Percentiles rank a stretch among this genome's conserved stretches.
Evolutionary conservation across 53 echinoderm and acorn worm genomes (phyloP).

Genomic region (Zoroaster sp.): DNA sequence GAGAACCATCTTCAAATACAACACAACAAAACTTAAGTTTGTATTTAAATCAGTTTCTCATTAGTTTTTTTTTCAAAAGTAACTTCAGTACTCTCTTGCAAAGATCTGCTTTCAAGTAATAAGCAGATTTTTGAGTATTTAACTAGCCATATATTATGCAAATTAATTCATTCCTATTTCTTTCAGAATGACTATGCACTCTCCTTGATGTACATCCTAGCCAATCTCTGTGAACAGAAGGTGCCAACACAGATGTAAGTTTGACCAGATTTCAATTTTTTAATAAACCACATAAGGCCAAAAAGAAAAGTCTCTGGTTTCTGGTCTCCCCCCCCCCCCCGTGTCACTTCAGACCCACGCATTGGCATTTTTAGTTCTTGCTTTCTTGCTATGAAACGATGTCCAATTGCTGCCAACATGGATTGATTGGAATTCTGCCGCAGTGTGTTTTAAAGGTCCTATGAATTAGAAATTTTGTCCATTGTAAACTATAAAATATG

Average conservation of each 20-base stretch:
- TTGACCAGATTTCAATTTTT: neutral
- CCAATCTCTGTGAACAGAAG: constrained; percentile 67
- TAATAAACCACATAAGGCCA: neutral
- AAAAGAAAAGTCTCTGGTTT: no score
- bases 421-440: neutral
- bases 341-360: neutral
- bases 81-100: no score
- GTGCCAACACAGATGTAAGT: constrained; percentile 63
- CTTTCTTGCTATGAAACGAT: neutral
- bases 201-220: constrained; percentile 73
- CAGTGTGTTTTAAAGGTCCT: neutral
- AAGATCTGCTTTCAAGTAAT: neutral
- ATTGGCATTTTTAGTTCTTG: neutral
- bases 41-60: no score
- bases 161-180: neutral
- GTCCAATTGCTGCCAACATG: neutral
- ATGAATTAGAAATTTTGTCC: no score
- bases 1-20: no score
- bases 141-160: neutral
- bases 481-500: no score
- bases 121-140: neutral
- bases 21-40: no score
- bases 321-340: neutral
- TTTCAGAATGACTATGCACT: constrained; percentile 81
- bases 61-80: no score